Evolutionary conservation across 2,113 vertebrate species (phyloP).

Genomic region (Taxidea taxus): DNA sequence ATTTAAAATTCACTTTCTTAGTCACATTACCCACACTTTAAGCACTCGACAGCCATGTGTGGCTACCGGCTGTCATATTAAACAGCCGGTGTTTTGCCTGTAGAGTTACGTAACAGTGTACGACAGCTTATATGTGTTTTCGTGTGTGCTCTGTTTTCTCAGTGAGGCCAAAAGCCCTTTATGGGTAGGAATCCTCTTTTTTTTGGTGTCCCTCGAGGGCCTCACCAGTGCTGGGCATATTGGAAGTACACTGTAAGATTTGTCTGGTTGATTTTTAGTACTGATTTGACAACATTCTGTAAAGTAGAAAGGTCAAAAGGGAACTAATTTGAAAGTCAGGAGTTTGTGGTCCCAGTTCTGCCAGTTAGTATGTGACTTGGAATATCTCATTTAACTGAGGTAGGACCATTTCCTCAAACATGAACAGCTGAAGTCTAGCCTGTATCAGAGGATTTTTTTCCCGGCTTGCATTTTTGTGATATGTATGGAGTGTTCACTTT

Average conservation of each 20-base stretch:
- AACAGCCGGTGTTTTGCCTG: not conserved
- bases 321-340: not conserved
- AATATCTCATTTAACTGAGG: not conserved
- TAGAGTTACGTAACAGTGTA: not conserved
- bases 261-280: not conserved
- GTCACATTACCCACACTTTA: not conserved
- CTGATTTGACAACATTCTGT: not conserved
- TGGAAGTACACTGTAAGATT: not conserved
- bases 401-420: not conserved
- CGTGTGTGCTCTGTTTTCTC: not conserved
- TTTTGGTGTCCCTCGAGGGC: not conserved
- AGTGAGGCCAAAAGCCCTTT: not conserved
- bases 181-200: not conserved
- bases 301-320: not conserved
- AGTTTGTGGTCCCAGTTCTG: not conserved
- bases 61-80: not conserved
- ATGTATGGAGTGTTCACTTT: not conserved
- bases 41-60: not conserved
- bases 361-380: not conserved
- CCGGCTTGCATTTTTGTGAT: not conserved
- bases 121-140: not conserved
- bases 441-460: not conserved
- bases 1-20: not conserved
- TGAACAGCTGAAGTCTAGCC: not conserved
- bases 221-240: not conserved